Conservation (phyloP, 2,113 vertebrate species). For the Bubo scandiacus region DNA sequence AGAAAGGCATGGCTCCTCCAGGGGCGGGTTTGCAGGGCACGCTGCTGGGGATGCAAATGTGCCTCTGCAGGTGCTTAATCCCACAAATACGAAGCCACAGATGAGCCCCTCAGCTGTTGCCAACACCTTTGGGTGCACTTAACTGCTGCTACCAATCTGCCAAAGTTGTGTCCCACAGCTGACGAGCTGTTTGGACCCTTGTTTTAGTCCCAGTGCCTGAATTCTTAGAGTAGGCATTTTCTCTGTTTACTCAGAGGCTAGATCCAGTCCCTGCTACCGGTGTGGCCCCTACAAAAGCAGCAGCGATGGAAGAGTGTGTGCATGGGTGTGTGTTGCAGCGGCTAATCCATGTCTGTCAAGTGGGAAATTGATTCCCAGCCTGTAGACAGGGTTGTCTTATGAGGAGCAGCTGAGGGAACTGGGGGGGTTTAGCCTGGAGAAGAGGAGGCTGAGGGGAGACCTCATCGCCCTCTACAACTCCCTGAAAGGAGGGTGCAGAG, state of each 20-base stretch:
- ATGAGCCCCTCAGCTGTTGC: background rate
- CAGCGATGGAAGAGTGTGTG: background rate
- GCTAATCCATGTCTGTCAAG: background rate
- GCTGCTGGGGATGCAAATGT: background rate
- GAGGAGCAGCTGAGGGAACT: too few species aligned
- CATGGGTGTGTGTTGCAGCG: background rate
- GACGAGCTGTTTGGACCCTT: background rate
- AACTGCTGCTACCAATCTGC: background rate
- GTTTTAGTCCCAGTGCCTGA: background rate
- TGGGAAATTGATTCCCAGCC: background rate
- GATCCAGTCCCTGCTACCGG: background rate
- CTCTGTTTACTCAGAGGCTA: background rate
- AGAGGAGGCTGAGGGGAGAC: too few species aligned
- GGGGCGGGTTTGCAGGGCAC: background rate
- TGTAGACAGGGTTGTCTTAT: background rate
- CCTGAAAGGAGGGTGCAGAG: too few species aligned
- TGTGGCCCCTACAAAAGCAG: background rate
- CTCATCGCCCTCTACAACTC: too few species aligned
- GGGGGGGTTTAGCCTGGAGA: too few species aligned
- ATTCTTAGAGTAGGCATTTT: background rate
- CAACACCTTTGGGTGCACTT: background rate
- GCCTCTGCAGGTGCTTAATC: background rate
- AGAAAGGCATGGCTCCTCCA: background rate
- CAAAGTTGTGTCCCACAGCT: background rate
- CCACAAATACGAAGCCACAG: background rate